A percentile compares a stretch with the other conserved stretches of the same genome.
phyloP scores from a whole-genome alignment of 2,113 vertebrate genomes.

The Sialia sialis region DNA sequence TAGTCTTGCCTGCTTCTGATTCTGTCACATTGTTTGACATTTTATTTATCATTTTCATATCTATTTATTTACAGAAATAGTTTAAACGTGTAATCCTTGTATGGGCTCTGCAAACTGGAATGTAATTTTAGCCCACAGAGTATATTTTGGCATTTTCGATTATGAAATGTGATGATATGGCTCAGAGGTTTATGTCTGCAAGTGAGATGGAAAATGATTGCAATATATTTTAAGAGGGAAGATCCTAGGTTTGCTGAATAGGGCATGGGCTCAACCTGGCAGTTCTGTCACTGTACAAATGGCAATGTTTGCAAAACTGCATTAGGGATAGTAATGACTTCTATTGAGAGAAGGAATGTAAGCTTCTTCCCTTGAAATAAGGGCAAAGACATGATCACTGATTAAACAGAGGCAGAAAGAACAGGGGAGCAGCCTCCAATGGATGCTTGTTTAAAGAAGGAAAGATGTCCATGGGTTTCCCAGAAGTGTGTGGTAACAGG shows the following conservation, averaged over 20 bases:
- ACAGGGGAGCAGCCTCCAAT: background rate
- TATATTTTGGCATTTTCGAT: background rate
- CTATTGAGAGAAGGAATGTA: background rate
- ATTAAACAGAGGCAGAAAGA: background rate
- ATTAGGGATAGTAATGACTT: background rate
- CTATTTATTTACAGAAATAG: background rate
- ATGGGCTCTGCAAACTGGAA: background rate
- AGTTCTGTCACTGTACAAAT: background rate
- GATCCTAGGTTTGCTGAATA: background rate
- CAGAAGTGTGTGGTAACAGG: background rate
- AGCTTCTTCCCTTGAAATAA: background rate
- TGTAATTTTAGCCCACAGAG: background rate
- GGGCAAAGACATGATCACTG: background rate
- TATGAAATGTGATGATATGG: background rate
- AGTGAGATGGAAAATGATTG: background rate
- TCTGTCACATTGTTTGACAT: background rate
- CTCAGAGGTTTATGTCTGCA: background rate
- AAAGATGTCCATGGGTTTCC: background rate
- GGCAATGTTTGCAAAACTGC: background rate
- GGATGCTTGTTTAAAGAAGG: background rate
- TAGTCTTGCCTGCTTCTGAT: background rate
- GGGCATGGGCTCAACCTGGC: background rate
- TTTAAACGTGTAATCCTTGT: slow-evolving; percentile 18
- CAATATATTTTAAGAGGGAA: background rate
- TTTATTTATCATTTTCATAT: slow-evolving; percentile 23